Percentiles rank a stretch among this genome's conserved stretches.
These are phyloP conservation scores for Conops quadrifasciatus DNA, from an alignment of 2,888 invertebrate species.

Conservation along the genomic window DNA sequence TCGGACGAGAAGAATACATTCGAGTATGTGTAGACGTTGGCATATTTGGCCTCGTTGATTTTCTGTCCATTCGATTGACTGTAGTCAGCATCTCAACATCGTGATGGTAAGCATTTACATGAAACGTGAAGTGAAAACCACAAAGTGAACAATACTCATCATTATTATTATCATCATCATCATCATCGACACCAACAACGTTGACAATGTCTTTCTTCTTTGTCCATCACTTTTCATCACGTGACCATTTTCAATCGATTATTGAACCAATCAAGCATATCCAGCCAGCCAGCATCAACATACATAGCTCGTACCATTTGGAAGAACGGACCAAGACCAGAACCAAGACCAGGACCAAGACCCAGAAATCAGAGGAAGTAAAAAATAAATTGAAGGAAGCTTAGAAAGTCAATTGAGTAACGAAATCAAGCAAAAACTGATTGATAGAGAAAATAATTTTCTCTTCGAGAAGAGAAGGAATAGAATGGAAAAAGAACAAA, in stretches of 20 bases:
- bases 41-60: background rate
- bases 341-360: background rate
- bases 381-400: background rate
- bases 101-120: background rate
- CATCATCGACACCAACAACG: slow-evolving; percentile 1
- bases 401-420: slow-evolving; percentile 10
- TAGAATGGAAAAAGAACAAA: background rate
- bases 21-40: background rate
- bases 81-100: background rate
- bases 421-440: background rate
- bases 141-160: slow-evolving; percentile 27
- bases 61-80: background rate
- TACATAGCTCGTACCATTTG: background rate
- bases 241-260: slow-evolving; percentile 37
- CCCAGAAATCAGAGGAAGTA: background rate
- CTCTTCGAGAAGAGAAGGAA: background rate
- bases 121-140: slow-evolving; percentile 7
- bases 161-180: slow-evolving; percentile 10
- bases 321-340: background rate
- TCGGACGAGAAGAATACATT: background rate
- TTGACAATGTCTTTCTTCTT: background rate
- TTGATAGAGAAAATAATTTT: slow-evolving; percentile 3
- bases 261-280: slow-evolving; percentile 35
- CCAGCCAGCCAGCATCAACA: slow-evolving; percentile 17
- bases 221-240: slow-evolving; percentile 23